phyloP scores from a whole-genome alignment of 37 sponge, comb jelly and placozoan genomes.

The Cladorhizidae sp. region DNA sequence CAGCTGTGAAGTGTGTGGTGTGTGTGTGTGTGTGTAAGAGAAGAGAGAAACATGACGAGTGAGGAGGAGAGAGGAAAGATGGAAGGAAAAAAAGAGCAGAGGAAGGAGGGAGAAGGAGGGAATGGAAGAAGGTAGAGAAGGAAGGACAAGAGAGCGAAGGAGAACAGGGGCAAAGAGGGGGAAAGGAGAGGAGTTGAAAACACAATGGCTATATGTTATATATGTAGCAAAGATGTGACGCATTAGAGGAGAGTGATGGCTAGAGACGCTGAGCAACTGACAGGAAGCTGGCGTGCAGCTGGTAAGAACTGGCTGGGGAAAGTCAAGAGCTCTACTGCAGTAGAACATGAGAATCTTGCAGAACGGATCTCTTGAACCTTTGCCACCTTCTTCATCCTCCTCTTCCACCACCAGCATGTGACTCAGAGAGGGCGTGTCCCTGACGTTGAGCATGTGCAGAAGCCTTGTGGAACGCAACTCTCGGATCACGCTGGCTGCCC shows the following conservation, averaged over 20 bases:
- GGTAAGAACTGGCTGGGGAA: conserved; percentile 45
- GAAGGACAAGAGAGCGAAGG: background rate
- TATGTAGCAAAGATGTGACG: no score
- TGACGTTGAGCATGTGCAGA: background rate
- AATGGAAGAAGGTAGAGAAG: background rate
- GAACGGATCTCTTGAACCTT: conserved; percentile 34
- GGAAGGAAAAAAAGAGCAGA: background rate
- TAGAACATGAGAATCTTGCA: conserved; percentile 62
- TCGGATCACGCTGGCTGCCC: conserved; percentile 62
- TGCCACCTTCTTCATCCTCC: conserved; percentile 21
- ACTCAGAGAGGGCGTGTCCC: conserved; percentile 39
- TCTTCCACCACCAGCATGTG: conserved; percentile 11
- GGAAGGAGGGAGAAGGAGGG: background rate
- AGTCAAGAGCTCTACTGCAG: conserved; percentile 66
- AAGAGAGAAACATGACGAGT: background rate
- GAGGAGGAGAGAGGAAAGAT: background rate
- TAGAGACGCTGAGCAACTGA: conserved; percentile 19
- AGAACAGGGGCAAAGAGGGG: background rate
- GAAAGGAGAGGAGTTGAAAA: background rate
- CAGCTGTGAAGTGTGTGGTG: background rate
- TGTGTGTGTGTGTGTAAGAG: background rate
- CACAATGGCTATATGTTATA: background rate
- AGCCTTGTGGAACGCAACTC: conserved; percentile 31
- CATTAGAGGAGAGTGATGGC: no score
- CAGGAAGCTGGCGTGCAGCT: conserved; percentile 27